Evolutionary conservation across 2,888 invertebrate species (phyloP), one percentile per base, ranked within the genome.

Genomic region (Platycheirus rosarum): DNA sequence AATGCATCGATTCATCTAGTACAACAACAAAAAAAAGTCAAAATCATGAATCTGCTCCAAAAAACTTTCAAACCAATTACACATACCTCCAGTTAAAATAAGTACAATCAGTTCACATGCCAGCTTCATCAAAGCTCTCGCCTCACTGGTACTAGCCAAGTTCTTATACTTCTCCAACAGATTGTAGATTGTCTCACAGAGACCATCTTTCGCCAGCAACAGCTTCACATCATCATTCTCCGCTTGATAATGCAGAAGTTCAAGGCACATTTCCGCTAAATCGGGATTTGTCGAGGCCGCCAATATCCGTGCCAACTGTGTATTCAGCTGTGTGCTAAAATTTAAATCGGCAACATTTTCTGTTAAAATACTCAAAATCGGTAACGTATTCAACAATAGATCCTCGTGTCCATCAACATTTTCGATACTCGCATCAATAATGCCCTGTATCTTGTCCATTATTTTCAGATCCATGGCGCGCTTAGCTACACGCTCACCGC

Each of bases 1-100:
- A 91, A 85, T 95, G 93, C 97, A 97, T 97, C 65, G 97, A 96
- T 85, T 95, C 95, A 91, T 97, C 97, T 97, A 87, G n/a, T n/a
- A n/a, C n/a, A 23, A 6, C 23, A 23, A 23, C 2, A 2, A 0
- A 85, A 85, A n/a, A 76, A 40, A 66, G 5, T 2, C 4, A 20
- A 37, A 40, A 26, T 13, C 23, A 32, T 32, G 4, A 26, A 13
- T 26, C 2, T 26, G n/a, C n/a, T n/a, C n/a, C n/a, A n/a, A n/a
- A n/a, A n/a, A n/a, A n/a, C n/a, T n/a, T n/a, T n/a, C n/a, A n/a
- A n/a, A n/a, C n/a, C n/a, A n/a, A n/a, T 5, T 2, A 53, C 18
- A 46, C 35, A 16, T 6, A 96, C 97, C 97, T 91, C 96, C 97
- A 69, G 96, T 97, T 44, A 97, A 91, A 74, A 97, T 94, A 62